These are phyloP conservation scores for Zaprionus lachaisei DNA, from an alignment of 1,140 invertebrate genomes.

Conservation along the genomic window DNA sequence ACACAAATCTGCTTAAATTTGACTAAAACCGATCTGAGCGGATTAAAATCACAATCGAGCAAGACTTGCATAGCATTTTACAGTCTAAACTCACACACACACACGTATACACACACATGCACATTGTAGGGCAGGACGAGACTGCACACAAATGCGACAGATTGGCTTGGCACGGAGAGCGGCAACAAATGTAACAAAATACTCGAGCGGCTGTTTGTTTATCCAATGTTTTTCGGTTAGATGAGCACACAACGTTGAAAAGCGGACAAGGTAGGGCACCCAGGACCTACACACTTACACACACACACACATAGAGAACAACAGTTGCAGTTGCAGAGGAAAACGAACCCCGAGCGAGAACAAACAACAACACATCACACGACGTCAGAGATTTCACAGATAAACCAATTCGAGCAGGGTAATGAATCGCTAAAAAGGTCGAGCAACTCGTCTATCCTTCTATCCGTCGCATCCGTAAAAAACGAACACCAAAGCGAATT, in stretches of 20 bases:
- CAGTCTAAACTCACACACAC: conserved; percentile 54
- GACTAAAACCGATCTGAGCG: conserved; percentile 84
- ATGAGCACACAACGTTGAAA: conserved; percentile 79
- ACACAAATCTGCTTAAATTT: conserved; percentile 84
- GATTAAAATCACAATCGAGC: conserved; percentile 75
- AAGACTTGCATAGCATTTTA: conserved; percentile 70
- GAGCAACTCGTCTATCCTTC: conserved; percentile 46
- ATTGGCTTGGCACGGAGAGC: conserved; percentile 55
- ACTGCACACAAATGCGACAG: conserved; percentile 73
- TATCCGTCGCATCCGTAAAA: conserved; percentile 41
- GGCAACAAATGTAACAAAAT: conserved; percentile 75
- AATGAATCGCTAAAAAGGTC: conserved; percentile 84
- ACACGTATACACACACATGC: background rate
- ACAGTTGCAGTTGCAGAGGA: conserved; percentile 11
- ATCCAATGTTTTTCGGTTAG: conserved; percentile 84
- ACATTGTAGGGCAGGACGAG: conserved; percentile 13
- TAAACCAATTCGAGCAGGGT: conserved; percentile 84
- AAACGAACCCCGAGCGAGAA: conserved; percentile 28
- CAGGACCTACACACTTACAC: conserved; percentile 12
- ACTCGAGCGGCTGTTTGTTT: conserved; percentile 83
- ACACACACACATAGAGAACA: no score
- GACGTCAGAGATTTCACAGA: conserved; percentile 81
- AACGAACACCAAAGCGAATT: conserved; percentile 80
- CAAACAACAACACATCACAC: conserved; percentile 46
- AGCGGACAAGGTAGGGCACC: conserved; percentile 61